These are phyloP conservation scores for Andricus curvator DNA, from an alignment of 2,888 invertebrate species.

Conservation along the genomic window DNA sequence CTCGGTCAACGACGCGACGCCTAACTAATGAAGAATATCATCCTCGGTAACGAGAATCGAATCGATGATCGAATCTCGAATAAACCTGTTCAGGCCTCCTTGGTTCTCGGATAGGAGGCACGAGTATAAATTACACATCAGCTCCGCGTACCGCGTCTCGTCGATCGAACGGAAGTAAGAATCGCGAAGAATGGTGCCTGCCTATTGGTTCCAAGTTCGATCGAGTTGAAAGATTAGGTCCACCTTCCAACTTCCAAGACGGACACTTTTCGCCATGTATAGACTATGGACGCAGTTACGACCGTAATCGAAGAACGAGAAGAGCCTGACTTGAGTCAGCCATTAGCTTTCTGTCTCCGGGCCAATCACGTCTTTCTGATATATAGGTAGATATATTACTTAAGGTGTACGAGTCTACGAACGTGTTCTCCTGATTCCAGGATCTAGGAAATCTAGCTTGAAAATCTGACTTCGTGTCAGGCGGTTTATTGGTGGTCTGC, in stretches of 20 bases:
- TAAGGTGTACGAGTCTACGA: conserved; percentile 24
- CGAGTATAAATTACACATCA: conserved; percentile 35
- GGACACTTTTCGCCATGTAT: conserved; percentile 37
- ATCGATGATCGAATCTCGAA: conserved; percentile 38
- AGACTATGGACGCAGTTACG: conserved; percentile 29
- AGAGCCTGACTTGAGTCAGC: conserved; percentile 59
- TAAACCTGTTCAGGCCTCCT: conserved; percentile 25
- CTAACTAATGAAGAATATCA: conserved; percentile 38
- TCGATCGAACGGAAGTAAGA: conserved; percentile 46
- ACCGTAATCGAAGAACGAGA: conserved; percentile 50
- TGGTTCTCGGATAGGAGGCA: conserved; percentile 23
- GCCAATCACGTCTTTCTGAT: conserved; percentile 57
- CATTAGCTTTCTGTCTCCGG: conserved; percentile 65
- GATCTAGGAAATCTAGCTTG: not conserved
- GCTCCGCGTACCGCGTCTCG: conserved; percentile 4
- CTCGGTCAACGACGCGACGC: not conserved
- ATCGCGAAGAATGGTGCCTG: conserved; percentile 37
- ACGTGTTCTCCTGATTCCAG: conserved; percentile 31
- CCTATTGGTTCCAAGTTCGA: conserved; percentile 52
- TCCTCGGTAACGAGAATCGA: conserved; percentile 29
- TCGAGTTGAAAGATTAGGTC: conserved; percentile 39
- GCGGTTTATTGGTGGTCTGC: not conserved
- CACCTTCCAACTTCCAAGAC: conserved; percentile 39
- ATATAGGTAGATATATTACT: conserved; percentile 39
- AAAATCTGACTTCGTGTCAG: not conserved